Evolutionary conservation across 2,797 vertebrate species (phyloP).

Genomic region (Fistularia tabacaria): DNA sequence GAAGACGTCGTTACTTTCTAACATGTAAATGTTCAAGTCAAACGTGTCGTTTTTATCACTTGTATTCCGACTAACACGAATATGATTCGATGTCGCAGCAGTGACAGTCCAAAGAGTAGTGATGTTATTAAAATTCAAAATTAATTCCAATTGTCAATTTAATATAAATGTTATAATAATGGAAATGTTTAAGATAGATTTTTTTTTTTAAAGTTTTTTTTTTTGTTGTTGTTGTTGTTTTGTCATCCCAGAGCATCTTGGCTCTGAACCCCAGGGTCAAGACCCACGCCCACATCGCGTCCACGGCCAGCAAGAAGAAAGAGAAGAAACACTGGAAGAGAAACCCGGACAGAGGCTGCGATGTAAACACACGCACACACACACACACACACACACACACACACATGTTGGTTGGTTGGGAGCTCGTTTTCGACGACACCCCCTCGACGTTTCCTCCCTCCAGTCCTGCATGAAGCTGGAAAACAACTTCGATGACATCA

Average conservation of each 20-base stretch:
- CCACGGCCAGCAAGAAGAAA: conserved; percentile 81
- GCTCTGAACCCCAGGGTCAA: conserved; percentile 84
- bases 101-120: too few species aligned
- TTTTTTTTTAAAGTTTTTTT: neutral
- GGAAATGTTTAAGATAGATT: neutral
- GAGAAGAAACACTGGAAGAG: conserved; percentile 91
- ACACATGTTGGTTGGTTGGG: too few species aligned
- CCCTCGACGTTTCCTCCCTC: too few species aligned
- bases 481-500: conserved; percentile 95
- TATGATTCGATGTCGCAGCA: too few species aligned
- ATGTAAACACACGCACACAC: conserved; percentile 67
- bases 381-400: neutral
- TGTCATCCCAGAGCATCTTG: conserved; percentile 78
- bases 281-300: conserved; percentile 74
- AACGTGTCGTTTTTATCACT: too few species aligned
- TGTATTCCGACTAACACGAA: too few species aligned
- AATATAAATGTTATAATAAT: neutral
- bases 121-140: too few species aligned
- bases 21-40: too few species aligned
- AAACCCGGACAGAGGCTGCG: conserved; percentile 80
- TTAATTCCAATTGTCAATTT: neutral
- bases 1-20: too few species aligned
- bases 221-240: neutral
- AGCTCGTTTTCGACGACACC: neutral
- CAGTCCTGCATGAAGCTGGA: conserved; percentile 84